These are phyloP conservation scores for Thunnus maccoyii DNA, from an alignment of 2,113 vertebrate genomes.

Conservation along the genomic window DNA sequence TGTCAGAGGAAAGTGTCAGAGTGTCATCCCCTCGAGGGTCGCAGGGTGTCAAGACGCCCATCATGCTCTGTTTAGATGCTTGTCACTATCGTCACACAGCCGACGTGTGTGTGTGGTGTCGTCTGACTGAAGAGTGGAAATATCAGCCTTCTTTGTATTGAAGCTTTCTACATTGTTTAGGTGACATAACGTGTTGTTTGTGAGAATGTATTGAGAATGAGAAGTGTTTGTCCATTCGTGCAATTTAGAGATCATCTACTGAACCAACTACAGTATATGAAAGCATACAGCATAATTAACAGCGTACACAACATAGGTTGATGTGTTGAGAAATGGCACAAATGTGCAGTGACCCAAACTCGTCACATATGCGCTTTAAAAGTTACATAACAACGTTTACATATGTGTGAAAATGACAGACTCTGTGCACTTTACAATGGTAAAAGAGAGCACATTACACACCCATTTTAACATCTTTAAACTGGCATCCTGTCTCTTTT, in stretches of 20 bases:
- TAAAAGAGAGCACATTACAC: neutral
- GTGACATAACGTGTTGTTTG: neutral
- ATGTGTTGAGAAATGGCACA: neutral
- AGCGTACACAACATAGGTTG: neutral
- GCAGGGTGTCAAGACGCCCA: conserved; percentile 54
- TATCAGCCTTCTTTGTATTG: neutral
- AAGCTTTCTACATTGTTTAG: neutral
- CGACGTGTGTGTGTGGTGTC: conserved; percentile 24
- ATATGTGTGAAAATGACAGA: no score
- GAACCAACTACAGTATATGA: neutral
- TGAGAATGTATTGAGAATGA: neutral
- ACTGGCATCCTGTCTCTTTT: no score
- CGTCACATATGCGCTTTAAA: neutral
- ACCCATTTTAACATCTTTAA: neutral
- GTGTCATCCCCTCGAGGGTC: conserved; percentile 50
- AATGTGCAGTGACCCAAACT: conserved; percentile 40
- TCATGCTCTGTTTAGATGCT: conserved; percentile 61
- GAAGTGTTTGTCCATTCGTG: conserved; percentile 6
- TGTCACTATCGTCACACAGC: conserved; percentile 53
- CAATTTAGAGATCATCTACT: neutral
- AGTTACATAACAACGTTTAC: neutral
- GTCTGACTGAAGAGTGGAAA: conserved; percentile 33
- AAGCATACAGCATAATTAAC: neutral
- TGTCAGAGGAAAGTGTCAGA: conserved; percentile 71
- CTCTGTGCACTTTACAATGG: no score